These are phyloP conservation scores for Argynnis bischoffii DNA, from an alignment of 2,888 invertebrate species.

Conservation along the genomic window DNA sequence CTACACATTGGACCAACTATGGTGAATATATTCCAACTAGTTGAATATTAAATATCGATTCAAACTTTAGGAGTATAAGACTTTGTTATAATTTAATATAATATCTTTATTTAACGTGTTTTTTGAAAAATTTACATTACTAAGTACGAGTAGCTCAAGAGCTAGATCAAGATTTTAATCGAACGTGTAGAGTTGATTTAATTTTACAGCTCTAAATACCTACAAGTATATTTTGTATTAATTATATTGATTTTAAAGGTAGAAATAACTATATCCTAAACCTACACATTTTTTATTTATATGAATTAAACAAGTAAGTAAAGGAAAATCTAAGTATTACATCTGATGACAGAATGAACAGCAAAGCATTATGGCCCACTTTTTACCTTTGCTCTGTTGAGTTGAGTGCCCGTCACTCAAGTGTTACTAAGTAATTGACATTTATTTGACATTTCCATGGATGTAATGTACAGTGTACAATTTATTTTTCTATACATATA, in stretches of 20 bases:
- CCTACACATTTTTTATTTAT: not conserved
- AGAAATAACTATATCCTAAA: not conserved
- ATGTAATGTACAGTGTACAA: not conserved
- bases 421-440: constrained; percentile 32
- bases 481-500: too few relatives aligned
- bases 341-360: constrained; percentile 17
- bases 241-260: too few relatives aligned
- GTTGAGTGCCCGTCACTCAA: constrained; percentile 27
- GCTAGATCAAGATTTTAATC: not conserved
- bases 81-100: too few relatives aligned
- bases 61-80: not conserved
- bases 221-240: too few relatives aligned
- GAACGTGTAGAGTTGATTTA: not conserved
- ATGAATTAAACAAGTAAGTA: not conserved
- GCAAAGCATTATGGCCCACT: constrained; percentile 23
- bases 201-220: not conserved
- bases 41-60: constrained; percentile 6
- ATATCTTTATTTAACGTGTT: too few relatives aligned
- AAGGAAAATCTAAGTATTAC: not conserved
- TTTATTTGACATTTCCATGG: constrained; percentile 34
- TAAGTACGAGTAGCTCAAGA: too few relatives aligned
- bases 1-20: constrained; percentile 40
- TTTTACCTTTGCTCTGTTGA: constrained; percentile 20
- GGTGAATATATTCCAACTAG: constrained; percentile 14
- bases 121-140: too few relatives aligned